Conservation (phyloP, 23 tunicate genomes). For the Oikopleura albicans region DNA sequence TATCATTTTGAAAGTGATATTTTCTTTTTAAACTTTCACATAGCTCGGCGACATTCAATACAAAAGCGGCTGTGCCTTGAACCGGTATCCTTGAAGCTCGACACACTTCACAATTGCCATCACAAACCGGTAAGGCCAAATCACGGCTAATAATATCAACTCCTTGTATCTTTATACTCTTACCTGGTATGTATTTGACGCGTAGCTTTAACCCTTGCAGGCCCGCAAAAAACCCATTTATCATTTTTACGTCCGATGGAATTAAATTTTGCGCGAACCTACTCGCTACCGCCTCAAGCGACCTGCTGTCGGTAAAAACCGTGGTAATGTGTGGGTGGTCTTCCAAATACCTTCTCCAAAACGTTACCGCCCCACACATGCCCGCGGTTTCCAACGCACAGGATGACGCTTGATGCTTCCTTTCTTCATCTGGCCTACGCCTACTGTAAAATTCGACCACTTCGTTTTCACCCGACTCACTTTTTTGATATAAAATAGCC, state of each 20-base stretch:
- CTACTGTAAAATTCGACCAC: constrained; percentile 1
- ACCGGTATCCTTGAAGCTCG: not conserved
- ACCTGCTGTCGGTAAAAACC: not conserved
- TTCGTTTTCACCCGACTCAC: not conserved
- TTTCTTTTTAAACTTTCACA: not conserved
- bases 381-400: not conserved
- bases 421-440: not conserved
- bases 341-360: not conserved
- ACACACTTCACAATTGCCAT: not conserved
- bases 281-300: not conserved
- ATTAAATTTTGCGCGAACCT: not conserved
- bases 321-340: not conserved
- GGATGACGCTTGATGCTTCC: not conserved
- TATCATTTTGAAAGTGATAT: not conserved
- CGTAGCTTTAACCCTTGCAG: not conserved
- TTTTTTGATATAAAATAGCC: not conserved
- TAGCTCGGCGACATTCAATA: not conserved
- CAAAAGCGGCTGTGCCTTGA: not conserved
- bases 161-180: not conserved
- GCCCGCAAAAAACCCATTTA: not conserved
- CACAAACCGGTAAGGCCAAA: not conserved
- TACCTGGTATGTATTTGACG: not conserved
- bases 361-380: not conserved
- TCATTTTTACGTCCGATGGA: not conserved
- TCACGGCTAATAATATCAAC: not conserved